A percentile compares a stretch with the other conserved stretches of the same genome.
phyloP scores from a whole-genome alignment of 2,797 vertebrate genomes.

The Phoebastria nigripes region DNA sequence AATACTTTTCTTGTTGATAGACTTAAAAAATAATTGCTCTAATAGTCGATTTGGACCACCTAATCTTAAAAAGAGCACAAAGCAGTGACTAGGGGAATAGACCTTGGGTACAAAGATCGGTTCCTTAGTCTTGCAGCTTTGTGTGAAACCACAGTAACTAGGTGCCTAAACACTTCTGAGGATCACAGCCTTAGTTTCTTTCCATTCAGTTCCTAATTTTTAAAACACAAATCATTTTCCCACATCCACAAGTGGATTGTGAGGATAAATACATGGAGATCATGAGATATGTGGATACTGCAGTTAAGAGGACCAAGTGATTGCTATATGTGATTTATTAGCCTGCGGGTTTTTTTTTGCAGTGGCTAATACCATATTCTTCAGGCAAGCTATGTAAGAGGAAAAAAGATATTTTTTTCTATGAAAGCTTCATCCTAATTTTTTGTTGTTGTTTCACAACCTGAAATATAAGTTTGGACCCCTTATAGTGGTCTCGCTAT shows the following conservation, averaged over 20 bases:
- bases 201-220: neutral
- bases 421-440: neutral
- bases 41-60: neutral
- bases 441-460: neutral
- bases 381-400: neutral
- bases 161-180: neutral
- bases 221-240: neutral
- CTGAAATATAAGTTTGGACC: neutral
- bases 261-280: neutral
- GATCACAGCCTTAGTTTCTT: neutral
- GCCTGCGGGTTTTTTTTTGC: fast-evolving
- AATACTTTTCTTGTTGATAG: neutral
- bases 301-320: neutral
- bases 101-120: neutral
- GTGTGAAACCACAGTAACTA: neutral
- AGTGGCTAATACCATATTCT: neutral
- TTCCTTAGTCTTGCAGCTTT: neutral
- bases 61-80: neutral
- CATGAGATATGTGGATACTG: neutral
- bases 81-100: neutral
- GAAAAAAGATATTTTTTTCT: neutral
- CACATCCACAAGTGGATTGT: neutral
- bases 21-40: neutral
- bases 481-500: neutral
- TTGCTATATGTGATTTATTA: neutral